phyloP scores from a whole-genome alignment of 2,113 vertebrate genomes.

The Melanostigma gelatinosum region DNA sequence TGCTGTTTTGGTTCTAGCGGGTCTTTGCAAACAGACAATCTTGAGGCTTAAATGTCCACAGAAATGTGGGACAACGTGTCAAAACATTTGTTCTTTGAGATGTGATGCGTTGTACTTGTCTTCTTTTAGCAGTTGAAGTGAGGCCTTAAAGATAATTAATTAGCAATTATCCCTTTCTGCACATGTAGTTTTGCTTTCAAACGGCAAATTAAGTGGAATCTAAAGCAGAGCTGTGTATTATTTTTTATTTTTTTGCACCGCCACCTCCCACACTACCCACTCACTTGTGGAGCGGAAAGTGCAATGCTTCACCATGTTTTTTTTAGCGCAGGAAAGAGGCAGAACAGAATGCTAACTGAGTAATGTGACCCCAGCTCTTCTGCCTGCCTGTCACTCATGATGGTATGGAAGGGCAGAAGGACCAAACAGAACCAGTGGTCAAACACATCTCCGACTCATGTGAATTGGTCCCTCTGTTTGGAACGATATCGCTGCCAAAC shows the following conservation, averaged over 20 bases:
- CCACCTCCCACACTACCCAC: constrained; percentile 77
- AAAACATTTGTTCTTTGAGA: constrained; percentile 55
- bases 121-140: constrained; percentile 20
- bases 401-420: constrained; percentile 74
- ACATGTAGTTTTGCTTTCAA: constrained; percentile 60
- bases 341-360: constrained; percentile 78
- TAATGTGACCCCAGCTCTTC: constrained; percentile 71
- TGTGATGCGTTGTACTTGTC: constrained; percentile 32
- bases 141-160: constrained; percentile 57
- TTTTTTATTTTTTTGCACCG: constrained; percentile 54
- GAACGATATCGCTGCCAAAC: constrained; percentile 57
- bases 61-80: constrained; percentile 43
- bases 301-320: constrained; percentile 67
- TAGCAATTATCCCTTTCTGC: constrained; percentile 50
- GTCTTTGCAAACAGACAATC: constrained; percentile 41
- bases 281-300: constrained; percentile 66
- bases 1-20: constrained; percentile 1
- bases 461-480: constrained; percentile 30
- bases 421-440: constrained; percentile 59
- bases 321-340: constrained; percentile 64
- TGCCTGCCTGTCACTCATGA: constrained; percentile 76
- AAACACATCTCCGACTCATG: constrained; percentile 42
- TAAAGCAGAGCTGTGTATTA: constrained; percentile 61
- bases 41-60: constrained; percentile 27
- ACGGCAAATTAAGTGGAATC: constrained; percentile 69